Percentiles rank a stretch among this genome's conserved stretches.
These are phyloP conservation scores for Argentina silus DNA, from an alignment of 2,797 vertebrate genomes.

Conservation along the genomic window DNA sequence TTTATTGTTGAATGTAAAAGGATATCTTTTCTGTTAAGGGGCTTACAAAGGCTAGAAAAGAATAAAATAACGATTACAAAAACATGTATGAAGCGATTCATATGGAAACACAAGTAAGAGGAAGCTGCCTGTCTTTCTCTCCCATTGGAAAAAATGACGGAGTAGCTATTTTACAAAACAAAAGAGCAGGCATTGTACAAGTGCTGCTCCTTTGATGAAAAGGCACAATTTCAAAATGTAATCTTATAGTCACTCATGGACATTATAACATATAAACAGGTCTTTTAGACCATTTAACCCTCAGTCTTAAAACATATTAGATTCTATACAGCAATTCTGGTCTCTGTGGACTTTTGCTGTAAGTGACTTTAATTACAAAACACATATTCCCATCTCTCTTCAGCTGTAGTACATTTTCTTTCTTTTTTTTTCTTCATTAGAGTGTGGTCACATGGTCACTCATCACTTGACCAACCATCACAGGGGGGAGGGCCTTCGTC, in stretches of 20 bases:
- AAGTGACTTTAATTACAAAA: slow-evolving; percentile 33
- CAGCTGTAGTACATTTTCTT: slow-evolving; percentile 29
- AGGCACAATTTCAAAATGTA: slow-evolving; percentile 54
- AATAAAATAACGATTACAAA: slow-evolving; percentile 24
- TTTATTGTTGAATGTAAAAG: slow-evolving; percentile 24
- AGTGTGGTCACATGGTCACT: slow-evolving; percentile 55
- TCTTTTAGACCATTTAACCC: slow-evolving; percentile 16
- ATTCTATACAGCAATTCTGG: slow-evolving; percentile 23
- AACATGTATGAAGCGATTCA: slow-evolving; percentile 39
- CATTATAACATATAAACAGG: slow-evolving; percentile 16
- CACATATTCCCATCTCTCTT: slow-evolving; percentile 14
- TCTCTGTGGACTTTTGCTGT: slow-evolving; percentile 39
- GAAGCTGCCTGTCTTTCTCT: slow-evolving; percentile 58
- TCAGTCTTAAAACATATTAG: slow-evolving; percentile 16
- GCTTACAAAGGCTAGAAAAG: slow-evolving; percentile 44
- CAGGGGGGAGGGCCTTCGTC: not conserved
- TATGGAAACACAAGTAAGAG: slow-evolving; percentile 40
- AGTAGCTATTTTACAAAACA: slow-evolving; percentile 32
- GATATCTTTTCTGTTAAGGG: slow-evolving; percentile 52
- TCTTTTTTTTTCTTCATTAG: slow-evolving; percentile 36
- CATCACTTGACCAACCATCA: slow-evolving; percentile 33
- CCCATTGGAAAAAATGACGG: slow-evolving; percentile 41
- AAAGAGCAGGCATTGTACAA: slow-evolving; percentile 35
- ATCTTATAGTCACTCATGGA: not conserved
- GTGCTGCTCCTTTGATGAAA: slow-evolving; percentile 46